phyloP scores from a whole-genome alignment of 2,797 vertebrate species.

The Tiaroga cobitis region DNA sequence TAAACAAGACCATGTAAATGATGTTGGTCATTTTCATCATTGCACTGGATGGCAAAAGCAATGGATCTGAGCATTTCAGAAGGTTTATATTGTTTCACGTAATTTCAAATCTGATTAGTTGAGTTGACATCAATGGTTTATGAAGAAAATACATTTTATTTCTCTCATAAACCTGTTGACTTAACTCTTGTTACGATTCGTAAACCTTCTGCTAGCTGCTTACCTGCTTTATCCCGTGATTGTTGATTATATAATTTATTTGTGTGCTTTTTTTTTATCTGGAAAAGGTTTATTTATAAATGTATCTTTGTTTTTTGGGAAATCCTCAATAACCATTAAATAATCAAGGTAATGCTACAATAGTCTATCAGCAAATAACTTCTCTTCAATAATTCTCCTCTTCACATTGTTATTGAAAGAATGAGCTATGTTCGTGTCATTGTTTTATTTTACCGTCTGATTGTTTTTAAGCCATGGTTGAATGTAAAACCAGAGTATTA shows the following conservation, averaged over 20 bases:
- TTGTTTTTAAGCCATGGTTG: slow-evolving; percentile 66
- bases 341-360: not conserved
- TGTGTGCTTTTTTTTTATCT: not conserved
- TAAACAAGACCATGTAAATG: not conserved
- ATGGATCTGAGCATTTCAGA: not conserved
- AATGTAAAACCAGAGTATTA: slow-evolving; percentile 28
- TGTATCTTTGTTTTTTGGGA: not conserved
- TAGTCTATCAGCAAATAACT: not conserved
- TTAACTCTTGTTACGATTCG: not conserved
- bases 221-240: not conserved
- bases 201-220: not conserved
- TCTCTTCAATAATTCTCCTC: not conserved
- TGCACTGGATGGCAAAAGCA: not conserved
- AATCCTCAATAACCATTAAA: not conserved
- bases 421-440: slow-evolving; percentile 65
- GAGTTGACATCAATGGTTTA: not conserved
- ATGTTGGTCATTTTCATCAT: not conserved
- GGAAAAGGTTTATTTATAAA: not conserved
- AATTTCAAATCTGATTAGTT: not conserved
- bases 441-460: slow-evolving; percentile 70
- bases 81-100: not conserved
- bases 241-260: not conserved
- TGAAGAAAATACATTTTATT: not conserved
- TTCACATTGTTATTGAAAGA: slow-evolving; percentile 28
- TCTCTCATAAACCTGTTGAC: not conserved